These are phyloP conservation scores for Pseudotriccus pelzelni DNA, from an alignment of 2,797 vertebrate species.

Conservation along the genomic window DNA sequence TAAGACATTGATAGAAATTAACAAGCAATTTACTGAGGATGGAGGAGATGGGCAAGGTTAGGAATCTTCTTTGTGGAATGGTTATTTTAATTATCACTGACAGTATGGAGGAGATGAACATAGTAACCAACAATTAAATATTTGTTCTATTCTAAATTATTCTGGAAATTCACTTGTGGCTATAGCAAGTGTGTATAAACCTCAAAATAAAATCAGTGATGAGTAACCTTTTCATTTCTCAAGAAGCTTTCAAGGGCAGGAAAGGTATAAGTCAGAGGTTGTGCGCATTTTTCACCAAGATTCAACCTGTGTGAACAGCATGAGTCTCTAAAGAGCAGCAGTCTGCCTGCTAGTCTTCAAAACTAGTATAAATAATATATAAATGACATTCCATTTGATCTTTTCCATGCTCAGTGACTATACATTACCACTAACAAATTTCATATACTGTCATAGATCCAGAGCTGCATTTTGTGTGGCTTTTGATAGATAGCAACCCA, in stretches of 20 bases:
- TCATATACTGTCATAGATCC: neutral
- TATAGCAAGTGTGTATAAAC: neutral
- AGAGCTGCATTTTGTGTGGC: neutral
- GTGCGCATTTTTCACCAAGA: neutral
- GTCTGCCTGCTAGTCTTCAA: neutral
- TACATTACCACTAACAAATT: neutral
- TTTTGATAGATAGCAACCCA: neutral
- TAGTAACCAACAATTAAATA: neutral
- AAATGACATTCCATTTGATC: slow-evolving; percentile 3
- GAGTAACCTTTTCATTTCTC: neutral
- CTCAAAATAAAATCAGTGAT: neutral
- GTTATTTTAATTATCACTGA: neutral
- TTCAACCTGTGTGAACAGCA: neutral
- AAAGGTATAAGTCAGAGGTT: neutral
- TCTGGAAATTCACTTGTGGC: neutral
- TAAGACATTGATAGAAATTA: slow-evolving; percentile 9
- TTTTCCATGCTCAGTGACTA: neutral
- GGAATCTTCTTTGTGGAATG: neutral
- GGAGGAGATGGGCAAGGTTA: neutral
- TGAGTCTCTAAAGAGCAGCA: neutral
- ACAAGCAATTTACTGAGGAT: neutral
- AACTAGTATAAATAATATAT: slow-evolving; percentile 10
- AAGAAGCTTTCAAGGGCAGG: neutral
- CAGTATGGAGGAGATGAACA: neutral
- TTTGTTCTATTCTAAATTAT: neutral